These are phyloP conservation scores for Leucosticte australis DNA, from an alignment of 2,113 vertebrate genomes.

Conservation along the genomic window DNA sequence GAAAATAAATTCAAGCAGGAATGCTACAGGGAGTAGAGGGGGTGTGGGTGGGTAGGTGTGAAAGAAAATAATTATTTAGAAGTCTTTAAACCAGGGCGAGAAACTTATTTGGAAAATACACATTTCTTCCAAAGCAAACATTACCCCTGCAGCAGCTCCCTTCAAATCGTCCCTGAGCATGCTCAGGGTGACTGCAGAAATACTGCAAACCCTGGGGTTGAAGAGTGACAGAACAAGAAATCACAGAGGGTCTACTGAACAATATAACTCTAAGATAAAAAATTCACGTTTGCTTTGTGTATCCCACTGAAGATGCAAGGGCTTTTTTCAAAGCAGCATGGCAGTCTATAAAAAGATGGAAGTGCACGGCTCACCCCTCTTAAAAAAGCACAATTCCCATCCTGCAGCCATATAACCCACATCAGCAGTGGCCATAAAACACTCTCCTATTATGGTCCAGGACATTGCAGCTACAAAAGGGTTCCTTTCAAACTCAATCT, in stretches of 20 bases:
- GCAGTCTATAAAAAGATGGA: not conserved
- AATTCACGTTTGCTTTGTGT: not conserved
- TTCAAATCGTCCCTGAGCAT: not conserved
- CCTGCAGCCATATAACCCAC: not conserved
- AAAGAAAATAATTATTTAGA: slow-evolving; percentile 34
- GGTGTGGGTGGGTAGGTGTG: not conserved
- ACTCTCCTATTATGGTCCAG: not conserved
- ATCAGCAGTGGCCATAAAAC: not conserved
- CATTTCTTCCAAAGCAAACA: not conserved
- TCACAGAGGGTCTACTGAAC: not conserved
- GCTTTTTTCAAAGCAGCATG: not conserved
- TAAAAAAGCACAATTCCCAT: not conserved
- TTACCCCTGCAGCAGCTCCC: not conserved
- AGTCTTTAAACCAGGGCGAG: not conserved
- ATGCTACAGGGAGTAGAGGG: not conserved
- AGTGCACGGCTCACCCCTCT: not conserved
- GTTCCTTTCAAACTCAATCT: not conserved
- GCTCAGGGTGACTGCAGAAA: not conserved
- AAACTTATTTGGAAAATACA: not conserved
- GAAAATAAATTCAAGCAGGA: slow-evolving; percentile 21
- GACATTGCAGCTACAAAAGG: not conserved
- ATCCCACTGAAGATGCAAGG: not conserved
- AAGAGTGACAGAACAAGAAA: not conserved
- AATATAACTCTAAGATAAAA: not conserved
- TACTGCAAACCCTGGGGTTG: not conserved